A percentile compares a stretch with the other conserved stretches of the same genome.
Conservation (phyloP, 2,113 vertebrate species). For the Cyprinus carpio region DNA sequence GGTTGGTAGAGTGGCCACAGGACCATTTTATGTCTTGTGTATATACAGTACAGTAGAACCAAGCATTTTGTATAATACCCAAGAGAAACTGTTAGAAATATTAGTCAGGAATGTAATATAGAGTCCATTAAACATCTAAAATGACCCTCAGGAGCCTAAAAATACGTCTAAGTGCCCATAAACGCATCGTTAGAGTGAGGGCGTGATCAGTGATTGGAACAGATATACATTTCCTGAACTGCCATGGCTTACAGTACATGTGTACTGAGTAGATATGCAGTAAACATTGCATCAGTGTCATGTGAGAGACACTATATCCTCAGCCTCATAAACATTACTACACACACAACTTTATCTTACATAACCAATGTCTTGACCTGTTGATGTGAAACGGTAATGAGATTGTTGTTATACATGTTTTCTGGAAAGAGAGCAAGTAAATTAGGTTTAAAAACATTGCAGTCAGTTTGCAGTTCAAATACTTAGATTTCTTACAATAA, state of each 20-base stretch:
- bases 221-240: too few relatives aligned
- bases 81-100: not conserved
- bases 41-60: slow-evolving; percentile 3
- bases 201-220: slow-evolving; percentile 17
- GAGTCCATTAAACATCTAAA: not conserved
- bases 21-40: not conserved
- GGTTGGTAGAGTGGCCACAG: not conserved
- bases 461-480: not conserved
- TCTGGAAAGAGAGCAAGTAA: not conserved
- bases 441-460: not conserved
- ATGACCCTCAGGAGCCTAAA: slow-evolving; percentile 31
- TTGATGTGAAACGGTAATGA: slow-evolving; percentile 23
- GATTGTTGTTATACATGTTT: not conserved
- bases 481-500: not conserved
- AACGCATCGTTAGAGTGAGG: not conserved
- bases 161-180: slow-evolving; percentile 24
- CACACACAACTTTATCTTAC: not conserved
- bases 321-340: not conserved
- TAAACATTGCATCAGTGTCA: not conserved
- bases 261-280: not conserved
- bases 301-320: not conserved
- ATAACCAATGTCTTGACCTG: not conserved
- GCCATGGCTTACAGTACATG: too few relatives aligned
- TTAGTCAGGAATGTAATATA: not conserved
- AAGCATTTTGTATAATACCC: not conserved